A percentile compares a stretch with the other conserved stretches of the same genome.
Evolutionary conservation across 2,888 invertebrate genomes (phyloP).

Genomic region (Drosophila mimica): DNA sequence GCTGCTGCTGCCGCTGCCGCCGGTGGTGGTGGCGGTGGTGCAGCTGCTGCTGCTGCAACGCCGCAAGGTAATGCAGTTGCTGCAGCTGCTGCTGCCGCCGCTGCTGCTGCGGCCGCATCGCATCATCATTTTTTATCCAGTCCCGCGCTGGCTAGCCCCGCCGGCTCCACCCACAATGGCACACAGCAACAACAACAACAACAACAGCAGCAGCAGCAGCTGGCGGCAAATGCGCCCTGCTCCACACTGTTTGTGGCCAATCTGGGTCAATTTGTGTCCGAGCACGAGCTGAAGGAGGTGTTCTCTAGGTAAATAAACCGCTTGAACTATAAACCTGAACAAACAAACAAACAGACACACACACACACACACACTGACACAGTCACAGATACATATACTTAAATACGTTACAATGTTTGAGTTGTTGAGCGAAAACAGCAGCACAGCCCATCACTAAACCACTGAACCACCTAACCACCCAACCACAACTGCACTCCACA

Average conservation of each 20-base stretch:
- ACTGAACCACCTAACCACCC: constrained; percentile 20
- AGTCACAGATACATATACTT: neutral
- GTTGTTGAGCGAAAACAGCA: constrained; percentile 51
- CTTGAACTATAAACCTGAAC: neutral
- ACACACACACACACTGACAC: constrained; percentile 12
- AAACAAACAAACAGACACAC: constrained; percentile 11
- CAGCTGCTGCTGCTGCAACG: constrained; percentile 81
- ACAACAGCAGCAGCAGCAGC: constrained; percentile 38
- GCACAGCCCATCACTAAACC: constrained; percentile 28
- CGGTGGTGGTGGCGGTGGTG: constrained; percentile 83
- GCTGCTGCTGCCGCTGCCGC: constrained; percentile 74
- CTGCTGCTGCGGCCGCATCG: constrained; percentile 70
- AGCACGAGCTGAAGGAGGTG: constrained; percentile 99
- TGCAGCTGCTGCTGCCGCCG: constrained; percentile 67
- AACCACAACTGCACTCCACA: constrained; percentile 40
- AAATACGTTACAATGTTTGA: constrained; percentile 38
- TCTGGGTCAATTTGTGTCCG: constrained; percentile 98
- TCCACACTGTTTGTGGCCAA: constrained; percentile 99
- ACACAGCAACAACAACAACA: constrained; percentile 55
- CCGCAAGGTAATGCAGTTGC: constrained; percentile 60
- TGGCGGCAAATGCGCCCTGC: constrained; percentile 93
- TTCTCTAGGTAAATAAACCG: constrained; percentile 93
- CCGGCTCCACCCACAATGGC: constrained; percentile 88
- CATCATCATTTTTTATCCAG: constrained; percentile 96
- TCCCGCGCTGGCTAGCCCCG: constrained; percentile 95